A percentile compares a stretch with the other conserved stretches of the same genome.
These are phyloP conservation scores for Palythoa grandis DNA, from an alignment of 92 coral and sea anemone genomes.

Conservation along the genomic window DNA sequence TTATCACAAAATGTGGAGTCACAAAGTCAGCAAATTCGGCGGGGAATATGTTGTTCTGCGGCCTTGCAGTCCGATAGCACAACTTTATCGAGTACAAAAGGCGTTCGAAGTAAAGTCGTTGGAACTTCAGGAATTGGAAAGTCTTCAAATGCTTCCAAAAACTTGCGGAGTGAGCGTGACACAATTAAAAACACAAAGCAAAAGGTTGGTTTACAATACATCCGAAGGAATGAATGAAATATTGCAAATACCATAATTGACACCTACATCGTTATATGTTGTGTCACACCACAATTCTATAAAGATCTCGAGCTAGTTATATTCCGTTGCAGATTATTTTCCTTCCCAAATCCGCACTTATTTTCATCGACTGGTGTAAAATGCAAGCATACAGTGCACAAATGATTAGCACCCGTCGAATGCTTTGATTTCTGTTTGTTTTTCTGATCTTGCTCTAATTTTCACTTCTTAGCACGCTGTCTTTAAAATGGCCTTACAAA, in stretches of 20 bases:
- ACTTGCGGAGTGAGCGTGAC: not conserved
- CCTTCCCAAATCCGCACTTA: no score
- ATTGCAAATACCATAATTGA: not conserved
- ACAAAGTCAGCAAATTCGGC: not conserved
- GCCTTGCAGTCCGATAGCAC: not conserved
- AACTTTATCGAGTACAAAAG: not conserved
- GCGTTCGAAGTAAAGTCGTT: not conserved
- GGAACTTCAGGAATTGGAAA: not conserved
- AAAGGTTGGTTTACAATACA: slow-evolving; percentile 19
- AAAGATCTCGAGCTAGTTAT: no score
- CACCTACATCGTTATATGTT: not conserved
- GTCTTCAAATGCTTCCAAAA: slow-evolving; percentile 8
- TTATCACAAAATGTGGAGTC: not conserved
- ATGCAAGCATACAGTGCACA: no score
- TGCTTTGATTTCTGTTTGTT: not conserved
- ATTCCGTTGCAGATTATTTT: no score
- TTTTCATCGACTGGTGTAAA: no score
- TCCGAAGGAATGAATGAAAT: not conserved
- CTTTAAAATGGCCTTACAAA: no score
- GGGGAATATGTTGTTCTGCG: slow-evolving; percentile 6
- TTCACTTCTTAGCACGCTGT: no score
- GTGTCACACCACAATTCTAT: no score
- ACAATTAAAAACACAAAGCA: slow-evolving; percentile 32
- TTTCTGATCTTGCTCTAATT: no score
- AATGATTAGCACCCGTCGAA: no score